Percentiles rank a stretch among this genome's conserved stretches.
Evolutionary conservation across 1,140 invertebrate genomes (phyloP).

Genomic region (Dendrolimus kikuchii): DNA sequence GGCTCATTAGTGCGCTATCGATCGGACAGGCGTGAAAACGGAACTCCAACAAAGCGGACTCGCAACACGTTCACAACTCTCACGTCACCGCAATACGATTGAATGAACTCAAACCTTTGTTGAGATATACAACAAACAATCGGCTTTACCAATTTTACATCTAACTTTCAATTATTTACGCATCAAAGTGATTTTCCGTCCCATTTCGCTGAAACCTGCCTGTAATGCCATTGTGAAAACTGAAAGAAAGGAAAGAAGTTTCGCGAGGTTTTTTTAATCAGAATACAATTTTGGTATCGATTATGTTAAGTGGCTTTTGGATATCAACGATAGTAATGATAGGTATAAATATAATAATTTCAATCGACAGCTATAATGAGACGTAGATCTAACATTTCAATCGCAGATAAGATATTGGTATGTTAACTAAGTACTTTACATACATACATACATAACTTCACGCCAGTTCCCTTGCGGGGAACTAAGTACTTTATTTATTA

Average conservation of each 20-base stretch:
- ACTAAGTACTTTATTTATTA: too few species aligned
- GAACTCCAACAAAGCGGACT: constrained; percentile 6
- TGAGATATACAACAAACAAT: constrained; percentile 17
- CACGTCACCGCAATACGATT: constrained; percentile 1
- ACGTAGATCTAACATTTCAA: too few species aligned
- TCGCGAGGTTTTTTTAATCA: constrained; percentile 11
- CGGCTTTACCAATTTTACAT: constrained; percentile 21
- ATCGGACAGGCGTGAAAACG: constrained; percentile 9
- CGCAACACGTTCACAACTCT: constrained; percentile 4
- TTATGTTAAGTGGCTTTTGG: constrained; percentile 2
- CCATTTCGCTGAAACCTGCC: constrained; percentile 27
- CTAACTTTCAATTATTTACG: constrained; percentile 37
- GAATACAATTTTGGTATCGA: neutral
- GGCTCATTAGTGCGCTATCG: constrained; percentile 33
- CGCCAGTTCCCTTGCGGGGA: too few species aligned
- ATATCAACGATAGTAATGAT: too few species aligned
- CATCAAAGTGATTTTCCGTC: constrained; percentile 29
- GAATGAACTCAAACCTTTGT: constrained; percentile 2
- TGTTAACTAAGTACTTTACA: too few species aligned
- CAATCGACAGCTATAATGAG: too few species aligned
- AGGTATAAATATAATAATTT: too few species aligned
- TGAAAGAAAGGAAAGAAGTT: constrained; percentile 17
- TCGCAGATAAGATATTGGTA: too few species aligned
- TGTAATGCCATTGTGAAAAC: constrained; percentile 27
- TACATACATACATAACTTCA: too few species aligned